phyloP scores from a whole-genome alignment of 2,113 vertebrate species.

The Arvicanthis niloticus region DNA sequence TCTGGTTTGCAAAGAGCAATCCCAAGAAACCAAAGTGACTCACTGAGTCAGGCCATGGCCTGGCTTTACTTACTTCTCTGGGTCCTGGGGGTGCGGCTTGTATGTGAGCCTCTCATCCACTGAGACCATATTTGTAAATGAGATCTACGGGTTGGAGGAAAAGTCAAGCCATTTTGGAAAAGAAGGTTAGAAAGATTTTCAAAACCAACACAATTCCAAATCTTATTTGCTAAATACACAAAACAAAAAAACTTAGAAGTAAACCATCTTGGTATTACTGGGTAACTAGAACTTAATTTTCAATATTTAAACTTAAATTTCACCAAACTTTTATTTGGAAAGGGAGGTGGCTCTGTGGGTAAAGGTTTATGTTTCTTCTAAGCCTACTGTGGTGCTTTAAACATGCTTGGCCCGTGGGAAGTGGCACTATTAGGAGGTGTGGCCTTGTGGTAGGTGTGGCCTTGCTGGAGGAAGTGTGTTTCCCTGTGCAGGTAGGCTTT shows the following conservation, averaged over 20 bases:
- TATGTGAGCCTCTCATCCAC: conserved; percentile 97
- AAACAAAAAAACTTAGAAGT: conserved; percentile 10
- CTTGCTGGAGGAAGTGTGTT: too few species aligned
- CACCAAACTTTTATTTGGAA: background rate
- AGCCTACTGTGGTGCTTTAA: too few species aligned
- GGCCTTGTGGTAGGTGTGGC: too few species aligned
- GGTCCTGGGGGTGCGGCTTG: conserved; percentile 95
- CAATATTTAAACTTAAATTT: background rate
- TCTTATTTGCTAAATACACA: background rate
- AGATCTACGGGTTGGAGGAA: conserved; percentile 88
- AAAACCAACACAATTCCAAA: conserved; percentile 37
- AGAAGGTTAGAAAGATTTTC: conserved; percentile 16
- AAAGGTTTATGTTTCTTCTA: background rate
- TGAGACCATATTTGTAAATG: conserved; percentile 97
- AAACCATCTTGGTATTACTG: background rate
- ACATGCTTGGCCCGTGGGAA: too few species aligned
- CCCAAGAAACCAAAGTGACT: background rate
- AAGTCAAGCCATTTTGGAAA: conserved; percentile 28
- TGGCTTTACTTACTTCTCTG: conserved; percentile 91
- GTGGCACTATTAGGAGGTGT: too few species aligned
- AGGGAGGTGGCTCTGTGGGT: background rate
- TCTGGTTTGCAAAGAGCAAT: background rate
- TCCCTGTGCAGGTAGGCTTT: too few species aligned
- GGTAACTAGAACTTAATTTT: background rate
- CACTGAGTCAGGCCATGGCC: background rate